Conservation (phyloP, 2,888 invertebrate species). For the Adelognathus sp. region DNA sequence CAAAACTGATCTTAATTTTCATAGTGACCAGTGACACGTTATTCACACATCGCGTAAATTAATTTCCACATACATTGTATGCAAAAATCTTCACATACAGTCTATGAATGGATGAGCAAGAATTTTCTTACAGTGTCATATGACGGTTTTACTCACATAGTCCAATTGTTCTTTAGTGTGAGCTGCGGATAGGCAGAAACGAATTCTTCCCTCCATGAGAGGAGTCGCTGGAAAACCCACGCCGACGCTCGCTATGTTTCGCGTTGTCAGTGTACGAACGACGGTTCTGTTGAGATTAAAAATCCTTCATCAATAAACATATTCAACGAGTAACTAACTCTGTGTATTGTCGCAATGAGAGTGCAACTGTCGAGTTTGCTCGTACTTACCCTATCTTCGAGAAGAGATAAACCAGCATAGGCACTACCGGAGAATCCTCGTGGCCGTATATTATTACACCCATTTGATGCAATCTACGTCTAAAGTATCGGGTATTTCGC, state of each 20-base stretch:
- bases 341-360: neutral
- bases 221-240: conserved; percentile 99
- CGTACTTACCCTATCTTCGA: conserved; percentile 94
- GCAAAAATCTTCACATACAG: too few species aligned
- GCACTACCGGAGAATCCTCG: conserved; percentile 97
- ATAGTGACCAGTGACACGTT: too few species aligned
- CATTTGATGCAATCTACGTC: conserved; percentile 90
- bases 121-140: conserved; percentile 5
- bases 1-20: too few species aligned
- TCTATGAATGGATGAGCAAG: neutral
- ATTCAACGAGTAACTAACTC: neutral
- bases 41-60: too few species aligned
- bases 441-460: conserved; percentile 97
- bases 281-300: conserved; percentile 85
- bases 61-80: too few species aligned
- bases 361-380: neutral
- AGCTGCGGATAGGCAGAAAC: conserved; percentile 97
- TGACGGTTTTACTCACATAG: conserved; percentile 81
- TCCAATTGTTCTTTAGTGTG: conserved; percentile 98
- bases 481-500: conserved; percentile 92
- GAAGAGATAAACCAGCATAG: conserved; percentile 96
- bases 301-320: neutral
- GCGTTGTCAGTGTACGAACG: conserved; percentile 90
- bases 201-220: conserved; percentile 93
- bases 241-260: conserved; percentile 95